phyloP scores from a whole-genome alignment of 2,797 vertebrate genomes.

The Schizothorax lantsangensis region DNA sequence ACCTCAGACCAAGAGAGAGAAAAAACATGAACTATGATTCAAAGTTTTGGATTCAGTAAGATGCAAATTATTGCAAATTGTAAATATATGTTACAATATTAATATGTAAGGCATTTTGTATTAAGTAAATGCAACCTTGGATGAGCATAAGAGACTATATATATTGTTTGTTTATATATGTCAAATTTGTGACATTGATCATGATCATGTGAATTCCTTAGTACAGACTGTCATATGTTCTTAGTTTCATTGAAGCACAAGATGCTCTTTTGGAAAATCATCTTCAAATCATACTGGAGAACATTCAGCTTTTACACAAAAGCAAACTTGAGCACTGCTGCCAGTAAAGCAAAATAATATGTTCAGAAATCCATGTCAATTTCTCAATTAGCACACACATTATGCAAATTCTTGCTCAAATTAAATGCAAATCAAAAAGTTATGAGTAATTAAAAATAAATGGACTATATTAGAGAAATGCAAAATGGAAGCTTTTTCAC shows the following conservation, averaged over 20 bases:
- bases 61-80: not conserved
- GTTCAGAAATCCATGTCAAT: not conserved
- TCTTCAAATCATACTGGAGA: not conserved
- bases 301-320: constrained; percentile 2
- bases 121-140: not conserved
- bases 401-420: not conserved
- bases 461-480: not conserved
- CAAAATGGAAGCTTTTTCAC: not conserved
- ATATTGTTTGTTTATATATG: not conserved
- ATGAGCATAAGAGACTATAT: not conserved
- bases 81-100: not conserved
- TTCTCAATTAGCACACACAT: not conserved
- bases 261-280: not conserved
- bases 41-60: not conserved
- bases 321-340: not conserved
- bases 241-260: not conserved
- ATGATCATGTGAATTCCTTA: not conserved
- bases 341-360: not conserved
- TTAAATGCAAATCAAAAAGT: not conserved
- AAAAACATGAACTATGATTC: not conserved
- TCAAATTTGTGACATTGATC: not conserved
- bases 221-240: not conserved
- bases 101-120: not conserved
- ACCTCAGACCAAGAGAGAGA: not conserved
- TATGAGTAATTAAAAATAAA: constrained; percentile 1